Conservation (phyloP, 2,888 invertebrate genomes). For the Rapana venosa region DNA sequence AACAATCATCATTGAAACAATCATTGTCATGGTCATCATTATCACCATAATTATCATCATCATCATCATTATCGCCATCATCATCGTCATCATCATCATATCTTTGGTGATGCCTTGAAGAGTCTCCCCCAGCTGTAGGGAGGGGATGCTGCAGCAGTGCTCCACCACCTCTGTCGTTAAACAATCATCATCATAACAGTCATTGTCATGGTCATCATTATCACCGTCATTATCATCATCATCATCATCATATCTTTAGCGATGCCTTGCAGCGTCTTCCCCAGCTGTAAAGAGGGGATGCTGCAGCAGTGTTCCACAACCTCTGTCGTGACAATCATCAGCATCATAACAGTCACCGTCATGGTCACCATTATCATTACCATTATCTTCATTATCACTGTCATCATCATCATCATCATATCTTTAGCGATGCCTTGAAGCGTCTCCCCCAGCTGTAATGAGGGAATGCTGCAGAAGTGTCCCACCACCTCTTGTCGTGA, state of each 20-base stretch:
- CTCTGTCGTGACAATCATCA: constrained; percentile 79
- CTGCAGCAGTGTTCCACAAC: constrained; percentile 98
- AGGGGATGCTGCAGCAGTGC: constrained; percentile 95
- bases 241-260: constrained; percentile 97
- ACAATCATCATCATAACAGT: neutral
- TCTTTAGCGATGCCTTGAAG: constrained; percentile 91
- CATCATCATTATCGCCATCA: too few species aligned
- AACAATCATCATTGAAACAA: neutral
- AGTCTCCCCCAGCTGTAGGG: constrained; percentile 94
- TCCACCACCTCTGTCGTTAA: constrained; percentile 89
- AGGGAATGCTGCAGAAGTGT: constrained; percentile 95
- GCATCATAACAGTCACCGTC: neutral
- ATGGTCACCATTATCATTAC: neutral
- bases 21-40: neutral
- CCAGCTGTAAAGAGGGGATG: constrained; percentile 93
- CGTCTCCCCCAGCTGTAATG: constrained; percentile 94
- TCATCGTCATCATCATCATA: constrained; percentile 97
- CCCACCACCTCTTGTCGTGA: constrained; percentile 89
- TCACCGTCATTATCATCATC: constrained; percentile 80
- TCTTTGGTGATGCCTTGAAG: constrained; percentile 91
- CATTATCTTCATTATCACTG: neutral
- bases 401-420: constrained; percentile 88
- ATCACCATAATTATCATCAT: neutral
- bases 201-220: neutral
- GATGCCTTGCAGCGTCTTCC: constrained; percentile 91